These are phyloP conservation scores for Apteryx mantelli DNA, from an alignment of 2,113 vertebrate genomes.

Conservation along the genomic window DNA sequence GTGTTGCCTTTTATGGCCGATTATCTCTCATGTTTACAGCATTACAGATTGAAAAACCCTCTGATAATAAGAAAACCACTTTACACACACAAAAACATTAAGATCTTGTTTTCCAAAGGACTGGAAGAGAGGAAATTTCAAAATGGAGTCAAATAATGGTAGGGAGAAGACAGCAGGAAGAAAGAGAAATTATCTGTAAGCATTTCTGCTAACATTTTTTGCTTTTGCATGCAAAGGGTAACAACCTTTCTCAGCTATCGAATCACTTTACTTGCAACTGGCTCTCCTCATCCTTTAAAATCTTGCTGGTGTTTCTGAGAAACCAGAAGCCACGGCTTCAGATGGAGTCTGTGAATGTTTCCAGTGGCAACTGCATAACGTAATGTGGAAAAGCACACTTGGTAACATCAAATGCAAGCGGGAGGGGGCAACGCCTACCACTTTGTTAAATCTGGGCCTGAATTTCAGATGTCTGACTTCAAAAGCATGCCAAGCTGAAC, in stretches of 20 bases:
- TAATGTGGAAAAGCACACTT: not conserved
- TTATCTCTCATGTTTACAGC: not conserved
- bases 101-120: not conserved
- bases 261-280: not conserved
- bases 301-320: accelerated
- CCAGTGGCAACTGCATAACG: not conserved
- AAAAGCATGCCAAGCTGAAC: not conserved
- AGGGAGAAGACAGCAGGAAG: not conserved
- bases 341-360: not conserved
- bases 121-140: not conserved
- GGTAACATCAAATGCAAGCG: not conserved
- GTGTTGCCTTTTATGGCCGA: not conserved
- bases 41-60: not conserved
- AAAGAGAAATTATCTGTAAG: not conserved
- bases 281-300: not conserved
- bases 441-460: not conserved
- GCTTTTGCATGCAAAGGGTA: accelerated
- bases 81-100: not conserved
- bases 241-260: not conserved
- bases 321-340: not conserved
- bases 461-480: not conserved
- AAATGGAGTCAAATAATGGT: not conserved
- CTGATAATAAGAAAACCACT: not conserved
- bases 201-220: not conserved
- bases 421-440: not conserved